Base-by-base conservation (phyloP, 2,113 vertebrate species). In the Cardinalis cardinalis region DNA sequence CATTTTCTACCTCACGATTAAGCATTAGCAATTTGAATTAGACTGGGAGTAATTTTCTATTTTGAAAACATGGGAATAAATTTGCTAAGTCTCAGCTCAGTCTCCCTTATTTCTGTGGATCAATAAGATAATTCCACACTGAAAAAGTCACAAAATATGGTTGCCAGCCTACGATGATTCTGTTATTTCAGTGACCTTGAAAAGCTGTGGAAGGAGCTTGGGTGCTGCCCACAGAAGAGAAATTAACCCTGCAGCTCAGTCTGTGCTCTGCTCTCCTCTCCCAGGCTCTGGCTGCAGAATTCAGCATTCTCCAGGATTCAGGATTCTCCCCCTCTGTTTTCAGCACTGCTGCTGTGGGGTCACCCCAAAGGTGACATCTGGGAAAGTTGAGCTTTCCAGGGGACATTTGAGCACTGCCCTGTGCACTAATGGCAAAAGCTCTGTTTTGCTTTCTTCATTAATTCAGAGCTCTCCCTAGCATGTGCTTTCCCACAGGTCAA, bases 401-500 rank as follows among this genome's bases (percentile, higher is more conserved):
- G 69, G 58, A 89, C 78, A 17, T 79, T 73, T 76, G 71, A 8
- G 59, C 60, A 58, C 71, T 17, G 34, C 2, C 76, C 68, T 85
- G 68, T 26, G 68, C 60, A 24, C 38, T 82, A 51, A 91, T 31
- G 60, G 70, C 29, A 89, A 91, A 91, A 80, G 63, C 72, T 43
- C 0, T 65, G 26, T 85, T 96, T 94, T 92, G 43, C 86, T 81
- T 90, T 94, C 73, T 79, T 92, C 65, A 73, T 93, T 87, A 92
- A 91, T 93, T 80, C 89, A 81, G 80, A 79, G 71, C 63, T 91
- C 79, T 84, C 89, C 59, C 44, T 53, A 59, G 87, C 55, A 77
- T 68, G 94, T 91, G 41, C 94, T 85, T 89, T 76, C 77, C 70
- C 83, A 85, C 69, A 84, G 94, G 78, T 83, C 88, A 94, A 87